Conservation (phyloP, 2,797 vertebrate species). For the Acipenser transmontanus region DNA sequence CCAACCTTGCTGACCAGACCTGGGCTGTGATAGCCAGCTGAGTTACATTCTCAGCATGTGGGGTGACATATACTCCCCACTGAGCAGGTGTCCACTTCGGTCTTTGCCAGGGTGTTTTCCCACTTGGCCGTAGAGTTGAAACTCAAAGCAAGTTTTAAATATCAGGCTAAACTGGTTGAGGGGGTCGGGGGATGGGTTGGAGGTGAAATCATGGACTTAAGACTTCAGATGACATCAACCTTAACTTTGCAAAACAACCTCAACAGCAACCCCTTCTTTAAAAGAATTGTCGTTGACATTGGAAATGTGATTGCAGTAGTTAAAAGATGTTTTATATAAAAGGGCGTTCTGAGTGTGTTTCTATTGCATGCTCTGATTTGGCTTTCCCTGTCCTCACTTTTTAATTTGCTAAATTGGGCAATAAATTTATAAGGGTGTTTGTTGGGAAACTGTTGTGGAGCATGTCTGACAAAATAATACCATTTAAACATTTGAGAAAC, state of each 20-base stretch:
- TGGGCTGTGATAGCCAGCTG: not conserved
- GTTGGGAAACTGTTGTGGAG: conserved; percentile 16
- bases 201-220: conserved; percentile 5
- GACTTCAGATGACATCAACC: too few species aligned
- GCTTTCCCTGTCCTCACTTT: not conserved
- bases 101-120: conserved; percentile 50
- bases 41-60: not conserved
- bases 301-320: too few species aligned
- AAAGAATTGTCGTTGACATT: too few species aligned
- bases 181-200: conserved; percentile 36
- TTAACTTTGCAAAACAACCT: too few species aligned
- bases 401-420: conserved; percentile 22
- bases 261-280: too few species aligned
- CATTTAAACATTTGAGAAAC: conserved; percentile 1
- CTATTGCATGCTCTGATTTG: too few species aligned
- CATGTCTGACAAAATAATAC: conserved; percentile 18
- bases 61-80: conserved; percentile 10
- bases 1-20: conserved; percentile 8
- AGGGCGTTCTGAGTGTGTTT: too few species aligned
- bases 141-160: conserved; percentile 40
- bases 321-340: too few species aligned
- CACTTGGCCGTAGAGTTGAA: conserved; percentile 26
- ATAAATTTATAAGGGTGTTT: conserved; percentile 17
- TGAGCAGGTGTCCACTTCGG: conserved; percentile 43
- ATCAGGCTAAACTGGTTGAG: conserved; percentile 32